Evolutionary conservation across 2,797 vertebrate species (phyloP).

Genomic region (Serranus cabrilla): DNA sequence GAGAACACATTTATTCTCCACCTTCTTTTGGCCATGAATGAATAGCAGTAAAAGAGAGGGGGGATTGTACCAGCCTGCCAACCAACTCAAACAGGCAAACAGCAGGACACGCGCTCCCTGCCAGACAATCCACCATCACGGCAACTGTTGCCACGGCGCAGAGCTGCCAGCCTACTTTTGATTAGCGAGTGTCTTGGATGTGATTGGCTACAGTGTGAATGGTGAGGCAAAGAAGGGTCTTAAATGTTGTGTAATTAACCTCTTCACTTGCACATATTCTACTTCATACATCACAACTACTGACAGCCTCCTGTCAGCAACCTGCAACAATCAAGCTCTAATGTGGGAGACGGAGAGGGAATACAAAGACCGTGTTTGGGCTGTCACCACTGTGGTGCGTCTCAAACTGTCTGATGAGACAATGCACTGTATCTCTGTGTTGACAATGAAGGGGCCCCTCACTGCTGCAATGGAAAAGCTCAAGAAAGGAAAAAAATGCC

Average conservation of each 20-base stretch:
- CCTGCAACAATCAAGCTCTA: conserved; percentile 72
- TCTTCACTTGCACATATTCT: conserved; percentile 74
- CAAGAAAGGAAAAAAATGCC: conserved; percentile 13
- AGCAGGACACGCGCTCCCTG: conserved; percentile 78
- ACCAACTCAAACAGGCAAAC: conserved; percentile 81
- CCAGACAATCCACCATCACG: conserved; percentile 80
- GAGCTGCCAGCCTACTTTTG: conserved; percentile 77
- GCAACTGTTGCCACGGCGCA: conserved; percentile 81
- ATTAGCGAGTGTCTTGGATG: conserved; percentile 69
- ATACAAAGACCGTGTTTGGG: conserved; percentile 72
- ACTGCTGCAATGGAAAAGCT: conserved; percentile 44
- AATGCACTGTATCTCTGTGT: conserved; percentile 52
- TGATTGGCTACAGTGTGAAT: conserved; percentile 67
- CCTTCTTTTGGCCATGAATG: conserved; percentile 76
- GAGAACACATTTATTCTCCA: conserved; percentile 68
- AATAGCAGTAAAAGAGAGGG: conserved; percentile 72
- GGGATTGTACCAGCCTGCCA: conserved; percentile 72
- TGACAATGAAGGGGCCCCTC: conserved; percentile 66
- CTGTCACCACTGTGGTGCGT: conserved; percentile 72
- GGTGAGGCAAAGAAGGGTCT: conserved; percentile 64
- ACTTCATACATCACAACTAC: conserved; percentile 67
- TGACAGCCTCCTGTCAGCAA: conserved; percentile 78
- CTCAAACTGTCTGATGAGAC: conserved; percentile 69
- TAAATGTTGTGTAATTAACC: conserved; percentile 82
- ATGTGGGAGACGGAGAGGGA: conserved; percentile 60